Base-by-base conservation (phyloP, 1,140 invertebrate genomes). In the Maconellicoccus hirsutus region DNA sequence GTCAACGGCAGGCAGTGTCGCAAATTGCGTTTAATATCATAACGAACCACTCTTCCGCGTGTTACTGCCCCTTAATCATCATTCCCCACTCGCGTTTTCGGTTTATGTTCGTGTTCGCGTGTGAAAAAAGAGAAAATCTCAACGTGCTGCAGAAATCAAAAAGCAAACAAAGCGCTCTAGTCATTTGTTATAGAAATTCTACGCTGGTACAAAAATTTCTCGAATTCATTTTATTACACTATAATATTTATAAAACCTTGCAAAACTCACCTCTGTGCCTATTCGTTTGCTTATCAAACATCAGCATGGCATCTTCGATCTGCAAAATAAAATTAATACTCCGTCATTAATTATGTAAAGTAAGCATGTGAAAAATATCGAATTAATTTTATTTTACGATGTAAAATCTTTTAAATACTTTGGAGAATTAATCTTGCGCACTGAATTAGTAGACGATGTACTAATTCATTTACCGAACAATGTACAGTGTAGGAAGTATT, bases 211-310 rank as follows among this genome's bases (percentile, higher is more conserved):
- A 52, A 52, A 52, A 52, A 16, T 25, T 26, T 69, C 59, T 39
- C 70, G 25, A 27, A 23, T 27, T 27, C 7, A 38, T 70, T 70
- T 70, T 21, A 27, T 26, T 26, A 6, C 22, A 22, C 19, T 21
- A 26, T 27, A 23, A n/a, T n/a, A n/a, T n/a, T 16, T 19, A 16
- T 25, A 59, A 39, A 70, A 42, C 21, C 25, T 27, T 29, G 22
- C 2, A 38, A 70, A 69, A 29, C 92, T 93, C 85, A 98, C 96
- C 96, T 94, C 96, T 92, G 86, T 99, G 97, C 84, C 97, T 91
- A 86, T 98, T 98, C 77, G 97, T 99, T 81, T 97, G 94, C 87
- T 99, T 98, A 84, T 99, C 97, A 83, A 98, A 99, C 97, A 99
- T 99, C 78, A 99, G 87, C 96, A 98, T 98, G 74, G 95, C 96